Evolutionary conservation across 2,888 invertebrate genomes (phyloP), one percentile per base, ranked within the genome.

Genomic region (Cheilosia pagana): DNA sequence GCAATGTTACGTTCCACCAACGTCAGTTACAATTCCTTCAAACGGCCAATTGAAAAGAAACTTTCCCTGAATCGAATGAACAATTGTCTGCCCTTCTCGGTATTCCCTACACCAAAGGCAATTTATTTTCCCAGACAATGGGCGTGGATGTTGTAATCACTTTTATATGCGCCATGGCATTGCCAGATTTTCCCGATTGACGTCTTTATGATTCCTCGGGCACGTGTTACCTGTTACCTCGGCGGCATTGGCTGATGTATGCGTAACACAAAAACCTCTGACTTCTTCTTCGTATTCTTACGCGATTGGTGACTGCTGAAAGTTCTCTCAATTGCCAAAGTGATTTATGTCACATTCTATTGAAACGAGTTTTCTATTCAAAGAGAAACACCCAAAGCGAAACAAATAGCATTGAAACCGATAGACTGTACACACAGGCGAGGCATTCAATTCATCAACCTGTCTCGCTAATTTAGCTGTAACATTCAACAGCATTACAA

Each of bases 301-400:
- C 16, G 10, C 19, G 25, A 5, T 28, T 35, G 10, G 3, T 12
- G 35, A n/a, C 14, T 28, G 28, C n/a, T 31, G 52, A 31, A 21
- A 68, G 43, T 35, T 43, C 39, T 5, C 25, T n/a, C 31, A 19
- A 12, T 21, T 31, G 6, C 21, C n/a, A 10, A 16, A 10, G 21
- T 70, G 57, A 16, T n/a, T 57, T 31, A 4, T 70, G 16, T 57
- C 59, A 70, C 57, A 57, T 70, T 70, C 57, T 57, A 48, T 31
- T 48, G 48, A 48, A 57, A 70, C 59, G 70, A 59, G 57, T 57
- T 70, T 31, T 35, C 45, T 52, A 8, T 63, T 63, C 3, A 28
- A 31, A 41, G 16, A 52, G 35, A 43, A 48, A 70, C 70, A 57
- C 45, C 7, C 43, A 31, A n/a, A 53, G 6, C 25, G 14, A 19